phyloP scores from a whole-genome alignment of 2,888 invertebrate genomes.

The Linnaemya tessellans region DNA sequence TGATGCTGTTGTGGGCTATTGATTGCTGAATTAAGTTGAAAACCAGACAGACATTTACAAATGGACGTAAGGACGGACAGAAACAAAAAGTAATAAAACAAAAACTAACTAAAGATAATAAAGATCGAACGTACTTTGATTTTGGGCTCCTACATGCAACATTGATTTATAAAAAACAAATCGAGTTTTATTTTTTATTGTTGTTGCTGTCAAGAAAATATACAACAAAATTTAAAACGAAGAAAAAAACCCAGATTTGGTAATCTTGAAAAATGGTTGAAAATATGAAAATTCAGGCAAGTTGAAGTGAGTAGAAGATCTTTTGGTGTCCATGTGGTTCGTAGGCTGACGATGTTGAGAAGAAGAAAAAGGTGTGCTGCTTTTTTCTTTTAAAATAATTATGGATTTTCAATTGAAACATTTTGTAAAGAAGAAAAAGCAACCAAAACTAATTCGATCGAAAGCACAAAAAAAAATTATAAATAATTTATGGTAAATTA shows the following conservation, averaged over 20 bases:
- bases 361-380: constrained; percentile 36
- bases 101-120: constrained; percentile 57
- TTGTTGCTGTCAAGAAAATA: constrained; percentile 1
- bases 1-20: constrained; percentile 73
- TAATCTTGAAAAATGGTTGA: constrained; percentile 50
- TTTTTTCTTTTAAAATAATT: constrained; percentile 38
- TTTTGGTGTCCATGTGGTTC: constrained; percentile 3
- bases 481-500: constrained; percentile 19
- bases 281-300: constrained; percentile 29
- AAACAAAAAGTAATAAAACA: constrained; percentile 3
- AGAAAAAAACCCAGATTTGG: constrained; percentile 1
- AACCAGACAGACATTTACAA: constrained; percentile 65
- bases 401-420: constrained; percentile 50
- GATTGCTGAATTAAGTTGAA: constrained; percentile 80
- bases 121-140: constrained; percentile 66
- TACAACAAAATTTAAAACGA: constrained; percentile 27
- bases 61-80: constrained; percentile 48
- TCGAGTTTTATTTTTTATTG: background rate
- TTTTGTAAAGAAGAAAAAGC: constrained; percentile 11
- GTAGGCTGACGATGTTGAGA: background rate
- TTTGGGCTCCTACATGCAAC: constrained; percentile 43
- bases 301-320: background rate
- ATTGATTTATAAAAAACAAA: constrained; percentile 31
- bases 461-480: constrained; percentile 4
- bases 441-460: background rate